These are phyloP conservation scores for Nudaria mundana DNA, from an alignment of 2,888 invertebrate species.

Conservation along the genomic window DNA sequence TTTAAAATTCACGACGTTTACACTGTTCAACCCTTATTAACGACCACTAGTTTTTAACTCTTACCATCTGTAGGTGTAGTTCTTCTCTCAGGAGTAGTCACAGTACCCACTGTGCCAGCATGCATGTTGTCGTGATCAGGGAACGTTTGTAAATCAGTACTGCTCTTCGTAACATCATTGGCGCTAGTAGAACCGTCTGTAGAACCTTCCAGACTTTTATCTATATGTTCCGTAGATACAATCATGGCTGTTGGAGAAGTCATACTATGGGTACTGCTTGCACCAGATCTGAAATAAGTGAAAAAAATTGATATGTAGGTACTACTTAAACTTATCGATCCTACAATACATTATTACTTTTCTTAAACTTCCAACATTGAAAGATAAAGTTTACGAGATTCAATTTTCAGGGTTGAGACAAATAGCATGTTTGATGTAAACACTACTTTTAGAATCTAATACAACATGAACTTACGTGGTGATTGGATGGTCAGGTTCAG, in stretches of 20 bases:
- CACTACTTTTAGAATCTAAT: background rate
- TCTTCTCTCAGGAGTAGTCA: constrained; percentile 50
- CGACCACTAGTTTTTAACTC: background rate
- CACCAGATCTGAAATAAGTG: constrained; percentile 47
- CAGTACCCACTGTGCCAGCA: constrained; percentile 55
- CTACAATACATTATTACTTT: no score
- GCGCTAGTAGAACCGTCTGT: constrained; percentile 41
- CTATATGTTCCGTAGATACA: constrained; percentile 55
- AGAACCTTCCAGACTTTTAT: constrained; percentile 49
- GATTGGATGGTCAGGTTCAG: constrained; percentile 84
- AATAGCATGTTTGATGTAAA: no score
- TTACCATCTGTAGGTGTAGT: constrained; percentile 69
- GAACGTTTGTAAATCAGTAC: constrained; percentile 43
- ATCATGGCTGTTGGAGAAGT: constrained; percentile 54
- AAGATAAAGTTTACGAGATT: no score
- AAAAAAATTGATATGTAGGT: no score
- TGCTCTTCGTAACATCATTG: constrained; percentile 31
- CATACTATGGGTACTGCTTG: constrained; percentile 66
- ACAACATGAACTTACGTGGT: constrained; percentile 62
- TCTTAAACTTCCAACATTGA: no score
- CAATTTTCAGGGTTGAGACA: no score
- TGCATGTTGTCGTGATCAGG: constrained; percentile 72
- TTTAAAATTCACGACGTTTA: no score
- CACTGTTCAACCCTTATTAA: no score
- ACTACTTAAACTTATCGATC: background rate